Evolutionary conservation across 92 coral and sea anemone genomes (phyloP), one percentile per base, ranked within the genome.

Genomic region (Heliopora coerulea): DNA sequence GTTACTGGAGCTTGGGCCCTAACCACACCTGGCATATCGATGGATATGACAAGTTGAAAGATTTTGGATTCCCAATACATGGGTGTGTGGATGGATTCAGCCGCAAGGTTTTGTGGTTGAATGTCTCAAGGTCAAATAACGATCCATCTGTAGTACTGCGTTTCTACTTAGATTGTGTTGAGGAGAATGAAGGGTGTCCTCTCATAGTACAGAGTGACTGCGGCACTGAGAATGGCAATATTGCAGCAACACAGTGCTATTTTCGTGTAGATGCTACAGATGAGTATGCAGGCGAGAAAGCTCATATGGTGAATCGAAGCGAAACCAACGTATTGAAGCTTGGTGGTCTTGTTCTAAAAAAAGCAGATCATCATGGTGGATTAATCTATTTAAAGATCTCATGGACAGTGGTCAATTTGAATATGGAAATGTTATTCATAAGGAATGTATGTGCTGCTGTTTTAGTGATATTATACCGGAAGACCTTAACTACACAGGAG

Each of bases 401-500:
- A 72, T 79, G 74, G 83, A 82, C 62, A 37, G 62, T 28, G 80
- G 82, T 31, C 46, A 64, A 65, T 76, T 82, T 57, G 75, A 60
- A 56, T 46, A 41, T 74, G 75, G 75, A 40, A 50, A 52, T 26
- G 30, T 44, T 46, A 62, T 83, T 60, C 83, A 83, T 49, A 48
- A 78, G 66, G 86, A 83, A 59, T 83, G 86, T 49, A 33, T 83
- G 54, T 83, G 86, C 83, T 84, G 80, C 77, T 84, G 81, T 72
- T 84, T 84, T 58, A 29, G 79, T 68, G 54, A 68, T 50, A 31
- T 82, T 30, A 64, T 82, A 59, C 86, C 78, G 64, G 66, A 82
- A 32, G 83, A 82, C 54, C 63, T 82, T 37, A 78, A 82, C n/a
- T 82, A 79, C 65, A 74, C 66, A 50, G 62, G 54, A 56, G 52